Conservation (phyloP, 2,113 vertebrate species). For the Saguinus imperator region DNA sequence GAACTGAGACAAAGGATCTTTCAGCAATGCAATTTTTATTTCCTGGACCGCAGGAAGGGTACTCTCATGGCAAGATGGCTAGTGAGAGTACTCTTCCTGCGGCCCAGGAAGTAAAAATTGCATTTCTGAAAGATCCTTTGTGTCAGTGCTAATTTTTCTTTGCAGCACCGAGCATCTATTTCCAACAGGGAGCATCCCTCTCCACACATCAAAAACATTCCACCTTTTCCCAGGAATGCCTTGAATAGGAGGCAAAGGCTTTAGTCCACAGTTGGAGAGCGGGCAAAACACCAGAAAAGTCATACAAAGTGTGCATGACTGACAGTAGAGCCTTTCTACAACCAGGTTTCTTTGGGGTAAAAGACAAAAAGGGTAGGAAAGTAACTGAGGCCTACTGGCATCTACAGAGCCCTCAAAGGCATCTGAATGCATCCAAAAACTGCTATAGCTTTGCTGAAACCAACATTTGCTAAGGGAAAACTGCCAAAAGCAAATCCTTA, state of each 20-base stretch:
- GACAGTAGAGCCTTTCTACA: background rate
- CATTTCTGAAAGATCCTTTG: no score
- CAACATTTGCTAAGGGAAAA: background rate
- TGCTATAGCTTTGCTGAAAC: rapidly evolving
- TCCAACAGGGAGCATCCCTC: background rate
- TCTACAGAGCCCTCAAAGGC: background rate
- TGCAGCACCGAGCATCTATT: no score
- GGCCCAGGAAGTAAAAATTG: no score
- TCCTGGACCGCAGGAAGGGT: no score
- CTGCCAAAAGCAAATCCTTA: background rate
- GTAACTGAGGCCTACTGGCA: background rate
- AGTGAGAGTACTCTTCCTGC: no score
- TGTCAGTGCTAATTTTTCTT: no score
- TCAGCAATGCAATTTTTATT: no score
- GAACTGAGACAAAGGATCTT: no score
- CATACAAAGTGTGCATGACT: background rate
- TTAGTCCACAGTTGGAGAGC: background rate
- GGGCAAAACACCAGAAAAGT: background rate
- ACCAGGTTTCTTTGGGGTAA: background rate
- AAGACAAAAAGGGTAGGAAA: background rate
- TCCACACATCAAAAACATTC: no score
- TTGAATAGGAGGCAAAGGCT: background rate
- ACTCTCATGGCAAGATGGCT: no score
- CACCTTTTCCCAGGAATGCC: background rate
- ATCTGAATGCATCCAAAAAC: rapidly evolving